Evolutionary conservation across 1,140 invertebrate species (phyloP).

Genomic region (Brachionus calyciflorus): DNA sequence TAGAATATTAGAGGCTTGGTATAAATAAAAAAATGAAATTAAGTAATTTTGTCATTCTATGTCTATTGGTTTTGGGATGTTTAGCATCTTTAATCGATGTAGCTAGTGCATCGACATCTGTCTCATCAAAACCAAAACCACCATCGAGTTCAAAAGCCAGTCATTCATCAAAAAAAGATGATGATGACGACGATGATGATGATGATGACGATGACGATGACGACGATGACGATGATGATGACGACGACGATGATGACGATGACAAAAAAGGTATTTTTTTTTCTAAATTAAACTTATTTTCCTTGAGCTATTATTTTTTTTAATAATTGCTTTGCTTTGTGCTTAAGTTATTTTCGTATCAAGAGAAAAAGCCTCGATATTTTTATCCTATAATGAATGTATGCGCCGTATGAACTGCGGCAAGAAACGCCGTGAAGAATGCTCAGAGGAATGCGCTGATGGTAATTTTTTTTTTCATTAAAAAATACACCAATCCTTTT

Average conservation of each 20-base stretch:
- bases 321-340: not conserved
- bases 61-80: too few relatives aligned
- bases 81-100: not conserved
- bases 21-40: too few relatives aligned
- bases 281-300: not conserved
- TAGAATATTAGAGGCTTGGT: too few relatives aligned
- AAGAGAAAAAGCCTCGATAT: slow-evolving; percentile 47
- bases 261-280: slow-evolving; percentile 31
- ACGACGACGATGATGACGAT: slow-evolving; percentile 37
- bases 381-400: slow-evolving; percentile 47
- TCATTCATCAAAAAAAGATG: slow-evolving; percentile 7
- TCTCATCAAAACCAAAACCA: slow-evolving; percentile 40
- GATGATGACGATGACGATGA: slow-evolving; percentile 45
- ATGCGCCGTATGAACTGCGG: slow-evolving; percentile 47
- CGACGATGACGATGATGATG: slow-evolving; percentile 45
- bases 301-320: not conserved
- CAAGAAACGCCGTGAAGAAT: slow-evolving; percentile 33
- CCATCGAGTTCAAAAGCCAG: not conserved
- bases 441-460: slow-evolving; percentile 47
- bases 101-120: slow-evolving; percentile 11
- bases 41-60: too few relatives aligned
- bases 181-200: slow-evolving; percentile 45
- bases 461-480: slow-evolving; percentile 2
- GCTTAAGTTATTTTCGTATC: slow-evolving; percentile 44
- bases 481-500: too few relatives aligned